Evolutionary conservation across 2,113 vertebrate genomes (phyloP).

Genomic region (Eidolon helvum): DNA sequence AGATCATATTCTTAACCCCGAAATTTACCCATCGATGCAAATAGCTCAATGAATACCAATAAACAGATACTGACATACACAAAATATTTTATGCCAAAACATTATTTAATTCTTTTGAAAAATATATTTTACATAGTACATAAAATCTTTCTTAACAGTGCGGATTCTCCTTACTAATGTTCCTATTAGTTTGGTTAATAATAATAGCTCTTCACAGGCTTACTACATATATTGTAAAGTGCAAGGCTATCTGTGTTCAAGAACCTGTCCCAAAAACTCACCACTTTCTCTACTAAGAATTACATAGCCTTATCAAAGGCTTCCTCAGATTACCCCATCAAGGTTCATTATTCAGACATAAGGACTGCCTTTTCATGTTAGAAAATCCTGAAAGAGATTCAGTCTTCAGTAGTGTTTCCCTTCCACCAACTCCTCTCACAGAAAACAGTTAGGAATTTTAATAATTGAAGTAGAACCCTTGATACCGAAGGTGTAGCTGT

Average conservation of each 20-base stretch:
- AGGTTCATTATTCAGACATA: not conserved
- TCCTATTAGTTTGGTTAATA: not conserved
- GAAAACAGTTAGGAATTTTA: not conserved
- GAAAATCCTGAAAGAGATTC: not conserved
- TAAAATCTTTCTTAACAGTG: not conserved
- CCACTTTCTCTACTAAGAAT: not conserved
- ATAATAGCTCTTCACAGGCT: not conserved
- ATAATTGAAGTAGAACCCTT: not conserved
- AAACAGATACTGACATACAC: not conserved
- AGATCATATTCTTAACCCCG: not conserved
- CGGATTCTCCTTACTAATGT: not conserved
- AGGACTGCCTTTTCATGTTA: not conserved
- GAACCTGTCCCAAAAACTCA: not conserved
- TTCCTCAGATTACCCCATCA: not conserved
- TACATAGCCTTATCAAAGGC: not conserved
- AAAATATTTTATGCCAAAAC: not conserved
- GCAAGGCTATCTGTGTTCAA: not conserved
- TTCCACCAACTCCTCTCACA: not conserved
- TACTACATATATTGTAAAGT: fast-evolving
- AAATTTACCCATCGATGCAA: not conserved
- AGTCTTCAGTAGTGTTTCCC: not conserved
- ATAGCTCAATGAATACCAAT: not conserved
- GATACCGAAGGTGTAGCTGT: not conserved
- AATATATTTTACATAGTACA: not conserved
- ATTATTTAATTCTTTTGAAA: not conserved